phyloP scores from a whole-genome alignment of 64 coral and sea anemone genomes.

The Anthopleura sola region DNA sequence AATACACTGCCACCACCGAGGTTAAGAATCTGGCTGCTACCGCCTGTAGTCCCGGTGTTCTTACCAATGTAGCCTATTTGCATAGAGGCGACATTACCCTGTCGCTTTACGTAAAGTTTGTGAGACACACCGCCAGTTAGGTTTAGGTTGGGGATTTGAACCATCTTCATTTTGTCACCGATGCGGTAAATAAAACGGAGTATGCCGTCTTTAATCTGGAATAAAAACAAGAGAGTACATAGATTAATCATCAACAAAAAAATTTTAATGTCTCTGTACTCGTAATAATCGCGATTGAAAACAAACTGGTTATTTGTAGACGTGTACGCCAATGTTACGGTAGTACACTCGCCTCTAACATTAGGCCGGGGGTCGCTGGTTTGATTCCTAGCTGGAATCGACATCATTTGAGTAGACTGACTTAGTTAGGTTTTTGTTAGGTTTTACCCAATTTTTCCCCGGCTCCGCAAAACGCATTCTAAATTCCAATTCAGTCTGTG shows the following conservation, averaged over 20 bases:
- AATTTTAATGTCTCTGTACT: neutral
- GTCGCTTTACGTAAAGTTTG: conserved; percentile 47
- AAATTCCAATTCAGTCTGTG: too few relatives aligned
- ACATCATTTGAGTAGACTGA: too few relatives aligned
- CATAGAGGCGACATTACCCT: conserved; percentile 60
- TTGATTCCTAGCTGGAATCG: too few relatives aligned
- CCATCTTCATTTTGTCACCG: conserved; percentile 63
- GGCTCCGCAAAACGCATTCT: too few relatives aligned
- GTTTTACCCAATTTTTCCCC: too few relatives aligned
- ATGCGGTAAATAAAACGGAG: conserved; percentile 64
- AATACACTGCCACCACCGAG: conserved; percentile 71
- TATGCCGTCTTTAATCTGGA: conserved; percentile 48
- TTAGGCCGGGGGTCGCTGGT: too few relatives aligned
- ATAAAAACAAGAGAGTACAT: neutral
- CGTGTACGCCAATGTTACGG: too few relatives aligned
- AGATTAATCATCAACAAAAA: neutral
- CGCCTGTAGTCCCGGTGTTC: conserved; percentile 57
- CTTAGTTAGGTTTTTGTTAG: too few relatives aligned
- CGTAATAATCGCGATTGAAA: too few relatives aligned
- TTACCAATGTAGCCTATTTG: conserved; percentile 67
- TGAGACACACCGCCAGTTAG: conserved; percentile 61
- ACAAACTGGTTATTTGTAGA: too few relatives aligned
- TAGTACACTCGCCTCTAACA: too few relatives aligned
- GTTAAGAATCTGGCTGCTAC: conserved; percentile 55
- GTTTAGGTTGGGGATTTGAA: conserved; percentile 46